These are phyloP conservation scores for Sphyrna mokarran DNA, from an alignment of 2,113 vertebrate genomes.

Conservation along the genomic window DNA sequence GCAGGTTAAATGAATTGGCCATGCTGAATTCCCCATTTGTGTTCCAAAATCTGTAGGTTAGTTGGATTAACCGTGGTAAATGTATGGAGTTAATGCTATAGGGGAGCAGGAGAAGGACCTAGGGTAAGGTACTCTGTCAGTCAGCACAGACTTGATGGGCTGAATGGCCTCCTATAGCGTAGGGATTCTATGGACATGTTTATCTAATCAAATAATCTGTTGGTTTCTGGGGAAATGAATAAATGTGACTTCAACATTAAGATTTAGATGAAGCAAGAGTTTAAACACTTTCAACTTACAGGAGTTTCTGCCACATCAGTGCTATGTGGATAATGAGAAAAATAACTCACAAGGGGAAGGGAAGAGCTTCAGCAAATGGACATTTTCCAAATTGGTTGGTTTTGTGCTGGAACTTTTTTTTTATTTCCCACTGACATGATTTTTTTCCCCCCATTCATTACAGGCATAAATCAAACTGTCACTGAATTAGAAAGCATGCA, in stretches of 20 bases:
- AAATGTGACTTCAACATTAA: background rate
- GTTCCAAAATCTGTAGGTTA: too few relatives aligned
- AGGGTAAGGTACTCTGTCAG: too few relatives aligned
- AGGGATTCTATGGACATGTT: background rate
- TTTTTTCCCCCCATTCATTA: background rate
- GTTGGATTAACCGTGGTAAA: too few relatives aligned
- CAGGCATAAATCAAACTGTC: background rate
- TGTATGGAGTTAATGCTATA: too few relatives aligned
- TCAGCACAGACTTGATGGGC: too few relatives aligned
- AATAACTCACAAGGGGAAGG: background rate
- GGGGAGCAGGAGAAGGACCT: too few relatives aligned
- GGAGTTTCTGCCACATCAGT: background rate
- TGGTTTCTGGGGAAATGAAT: background rate
- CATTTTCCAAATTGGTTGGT: background rate
- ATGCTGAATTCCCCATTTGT: too few relatives aligned
- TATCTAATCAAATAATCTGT: background rate
- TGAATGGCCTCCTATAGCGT: too few relatives aligned
- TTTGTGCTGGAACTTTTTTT: background rate
- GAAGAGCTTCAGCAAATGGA: background rate
- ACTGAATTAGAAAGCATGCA: background rate
- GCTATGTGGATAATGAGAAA: background rate
- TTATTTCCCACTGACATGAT: background rate
- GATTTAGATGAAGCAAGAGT: background rate
- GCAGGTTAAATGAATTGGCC: too few relatives aligned
- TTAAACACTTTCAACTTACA: background rate